Conservation (phyloP, 2,888 invertebrate species). For the Peribatodes rhomboidaria region DNA sequence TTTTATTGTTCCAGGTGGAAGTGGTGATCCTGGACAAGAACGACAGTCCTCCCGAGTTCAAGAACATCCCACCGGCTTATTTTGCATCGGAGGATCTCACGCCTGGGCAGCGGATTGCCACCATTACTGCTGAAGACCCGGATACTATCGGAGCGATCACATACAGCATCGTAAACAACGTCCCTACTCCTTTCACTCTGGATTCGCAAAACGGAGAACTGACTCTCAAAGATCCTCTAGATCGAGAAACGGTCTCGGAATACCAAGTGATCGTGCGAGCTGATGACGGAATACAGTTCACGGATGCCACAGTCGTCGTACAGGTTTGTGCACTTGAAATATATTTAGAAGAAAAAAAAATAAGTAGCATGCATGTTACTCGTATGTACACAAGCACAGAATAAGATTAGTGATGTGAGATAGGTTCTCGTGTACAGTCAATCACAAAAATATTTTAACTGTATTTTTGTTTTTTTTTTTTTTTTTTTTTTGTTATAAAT, state of each 20-base stretch:
- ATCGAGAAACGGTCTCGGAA: slow-evolving; percentile 92
- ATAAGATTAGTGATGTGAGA: slow-evolving; percentile 40
- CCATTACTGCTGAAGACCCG: slow-evolving; percentile 93
- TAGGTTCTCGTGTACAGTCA: slow-evolving; percentile 40
- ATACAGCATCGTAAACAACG: slow-evolving; percentile 90
- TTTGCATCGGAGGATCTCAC: slow-evolving; percentile 95
- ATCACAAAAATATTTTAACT: slow-evolving; percentile 4
- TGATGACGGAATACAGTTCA: slow-evolving; percentile 95
- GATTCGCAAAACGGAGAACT: slow-evolving; percentile 91
- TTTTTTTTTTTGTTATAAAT: too few species aligned
- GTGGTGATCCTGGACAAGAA: slow-evolving; percentile 96
- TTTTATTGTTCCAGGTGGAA: slow-evolving; percentile 89
- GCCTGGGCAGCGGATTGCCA: slow-evolving; percentile 92
- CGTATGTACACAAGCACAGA: slow-evolving; percentile 36
- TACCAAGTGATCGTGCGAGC: slow-evolving; percentile 94
- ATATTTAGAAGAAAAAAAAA: slow-evolving; percentile 34
- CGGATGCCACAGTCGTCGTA: slow-evolving; percentile 92
- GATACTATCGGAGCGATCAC: slow-evolving; percentile 93
- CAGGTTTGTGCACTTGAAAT: slow-evolving; percentile 87
- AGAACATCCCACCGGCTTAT: slow-evolving; percentile 90
- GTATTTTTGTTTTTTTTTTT: too few species aligned
- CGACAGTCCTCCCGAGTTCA: slow-evolving; percentile 97
- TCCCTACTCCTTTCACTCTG: slow-evolving; percentile 90
- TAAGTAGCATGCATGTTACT: slow-evolving; percentile 34
- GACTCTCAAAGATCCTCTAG: slow-evolving; percentile 91